Conservation (phyloP, 2,888 invertebrate genomes). For the Epistrophella euchroma region DNA sequence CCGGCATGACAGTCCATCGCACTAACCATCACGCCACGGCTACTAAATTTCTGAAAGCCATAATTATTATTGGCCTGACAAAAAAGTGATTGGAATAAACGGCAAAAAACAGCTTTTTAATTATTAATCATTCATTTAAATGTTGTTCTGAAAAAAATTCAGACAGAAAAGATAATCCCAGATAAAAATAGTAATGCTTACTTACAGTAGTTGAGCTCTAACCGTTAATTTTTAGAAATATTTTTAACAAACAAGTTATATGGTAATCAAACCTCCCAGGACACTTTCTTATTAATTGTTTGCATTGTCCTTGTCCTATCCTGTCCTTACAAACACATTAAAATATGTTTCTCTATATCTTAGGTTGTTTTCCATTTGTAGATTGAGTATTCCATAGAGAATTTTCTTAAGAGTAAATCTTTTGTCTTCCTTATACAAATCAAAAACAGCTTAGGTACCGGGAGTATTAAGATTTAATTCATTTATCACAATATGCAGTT, state of each 20-base stretch:
- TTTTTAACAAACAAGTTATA: background rate
- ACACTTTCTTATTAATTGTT: conserved; percentile 40
- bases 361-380: conserved; percentile 48
- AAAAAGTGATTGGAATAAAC: too few species aligned
- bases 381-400: conserved; percentile 15
- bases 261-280: background rate
- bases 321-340: conserved; percentile 53
- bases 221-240: background rate
- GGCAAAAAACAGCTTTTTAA: background rate
- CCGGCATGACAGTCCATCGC: too few species aligned
- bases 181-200: conserved; percentile 10
- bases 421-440: conserved; percentile 64
- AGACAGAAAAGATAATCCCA: conserved; percentile 38
- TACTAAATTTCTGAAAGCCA: too few species aligned
- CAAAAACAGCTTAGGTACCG: conserved; percentile 65
- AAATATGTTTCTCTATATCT: conserved; percentile 40
- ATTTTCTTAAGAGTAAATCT: conserved; percentile 58
- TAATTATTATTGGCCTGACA: too few species aligned
- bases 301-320: too few species aligned
- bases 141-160: conserved; percentile 35
- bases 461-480: conserved; percentile 26
- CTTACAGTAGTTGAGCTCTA: background rate
- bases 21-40: too few species aligned
- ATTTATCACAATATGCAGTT: conserved; percentile 2
- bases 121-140: too few species aligned